Base-by-base conservation (phyloP, 1,140 invertebrate genomes). In the Drosophila lacertosa region DNA sequence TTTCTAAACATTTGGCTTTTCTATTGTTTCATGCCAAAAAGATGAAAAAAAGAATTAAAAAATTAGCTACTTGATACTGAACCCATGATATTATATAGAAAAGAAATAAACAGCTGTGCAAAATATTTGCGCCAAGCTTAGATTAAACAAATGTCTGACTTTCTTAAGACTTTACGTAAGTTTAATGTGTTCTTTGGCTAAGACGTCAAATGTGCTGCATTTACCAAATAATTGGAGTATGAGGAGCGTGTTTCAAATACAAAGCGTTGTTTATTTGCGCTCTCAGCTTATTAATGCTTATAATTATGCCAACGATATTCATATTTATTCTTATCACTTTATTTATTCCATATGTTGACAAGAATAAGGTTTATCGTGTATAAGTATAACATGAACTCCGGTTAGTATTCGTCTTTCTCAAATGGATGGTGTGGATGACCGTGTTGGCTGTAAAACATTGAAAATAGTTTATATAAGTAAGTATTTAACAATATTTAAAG, bases 371-470 rank as follows among this genome's bases (percentile, higher is more conserved):
- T 48, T 16, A 59, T 42, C 16, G 22, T n/a, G n/a, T 22, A 37
- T 16, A 24, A 22, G n/a, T 47, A 29, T 44, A 59, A 40, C 29
- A 24, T 22, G 11, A 20, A 5, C 20, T 39, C 22, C 42, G 16
- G 6, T 65, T 81, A 89, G 45, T 22, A 89, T 42, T 89, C 84
- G 57, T 89, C 84, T 1, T 86, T 78, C 58, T 69, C 78, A 9
- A 89, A 89, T 6, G 84, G 84, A 73, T 89, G 81, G 39, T 89
- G 50, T 22, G 77, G 77, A 71, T 89, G 84, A 16, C 72, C 78
- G 18, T 35, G 47, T 11, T 48, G 58, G 29, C 83, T 89, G 67
- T 16, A 75, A 81, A 29, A 59, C 51, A 60, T 22, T 6, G 4
- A 32, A 51, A 39, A 39, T 1, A 24, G 26, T 18, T 33, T 22